phyloP scores from a whole-genome alignment of 2,888 invertebrate genomes.

The Thecocarcelia acutangulata region DNA sequence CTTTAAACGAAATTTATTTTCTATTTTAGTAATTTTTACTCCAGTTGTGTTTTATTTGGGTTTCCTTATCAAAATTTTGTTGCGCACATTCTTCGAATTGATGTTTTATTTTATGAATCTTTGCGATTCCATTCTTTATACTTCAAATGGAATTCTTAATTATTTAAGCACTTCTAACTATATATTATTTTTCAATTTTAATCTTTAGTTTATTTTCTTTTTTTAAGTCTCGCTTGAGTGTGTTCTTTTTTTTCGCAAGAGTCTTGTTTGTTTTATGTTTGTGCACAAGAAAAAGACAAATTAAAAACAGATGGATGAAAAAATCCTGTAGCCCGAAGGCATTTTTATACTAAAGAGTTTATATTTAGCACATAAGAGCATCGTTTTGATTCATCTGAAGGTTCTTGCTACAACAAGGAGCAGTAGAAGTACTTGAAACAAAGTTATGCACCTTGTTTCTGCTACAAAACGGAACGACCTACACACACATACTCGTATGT shows the following conservation, averaged over 20 bases:
- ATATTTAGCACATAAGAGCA: constrained; percentile 59
- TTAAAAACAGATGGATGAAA: not conserved
- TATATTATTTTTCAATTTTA: constrained; percentile 18
- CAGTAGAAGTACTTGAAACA: constrained; percentile 56
- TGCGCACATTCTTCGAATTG: not conserved
- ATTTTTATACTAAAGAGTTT: constrained; percentile 64
- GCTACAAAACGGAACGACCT: not conserved
- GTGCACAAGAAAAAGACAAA: constrained; percentile 7
- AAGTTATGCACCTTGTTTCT: constrained; percentile 51
- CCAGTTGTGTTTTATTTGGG: not conserved
- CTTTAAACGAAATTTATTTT: not conserved
- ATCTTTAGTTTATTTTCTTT: constrained; percentile 7
- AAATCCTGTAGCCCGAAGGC: constrained; percentile 58
- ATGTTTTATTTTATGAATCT: not conserved
- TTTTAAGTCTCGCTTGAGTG: constrained; percentile 6
- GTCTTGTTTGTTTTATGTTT: constrained; percentile 34
- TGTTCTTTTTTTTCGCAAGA: constrained; percentile 12
- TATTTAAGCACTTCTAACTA: constrained; percentile 1
- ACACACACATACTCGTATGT: too few relatives aligned
- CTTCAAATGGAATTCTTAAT: constrained; percentile 50
- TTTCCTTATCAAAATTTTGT: not conserved
- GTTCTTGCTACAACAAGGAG: constrained; percentile 50
- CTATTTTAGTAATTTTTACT: not conserved
- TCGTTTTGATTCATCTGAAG: constrained; percentile 44
- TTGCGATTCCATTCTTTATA: not conserved